Evolutionary conservation across 1,140 invertebrate species (phyloP).

Genomic region (Caenorhabditis inopinata): DNA sequence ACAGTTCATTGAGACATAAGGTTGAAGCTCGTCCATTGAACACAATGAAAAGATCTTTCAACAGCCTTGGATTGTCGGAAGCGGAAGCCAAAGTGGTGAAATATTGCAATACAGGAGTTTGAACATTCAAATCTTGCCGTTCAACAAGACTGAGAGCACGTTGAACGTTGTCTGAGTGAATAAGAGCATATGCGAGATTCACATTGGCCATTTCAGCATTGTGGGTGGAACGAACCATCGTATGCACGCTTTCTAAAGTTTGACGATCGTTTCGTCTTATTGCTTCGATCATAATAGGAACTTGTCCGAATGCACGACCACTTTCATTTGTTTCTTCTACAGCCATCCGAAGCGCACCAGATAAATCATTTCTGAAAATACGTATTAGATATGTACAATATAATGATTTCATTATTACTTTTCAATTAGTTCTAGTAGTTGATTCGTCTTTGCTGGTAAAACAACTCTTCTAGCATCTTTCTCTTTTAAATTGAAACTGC

Average conservation of each 20-base stretch:
- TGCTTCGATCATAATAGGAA: slow-evolving; percentile 2
- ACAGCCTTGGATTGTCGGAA: not conserved
- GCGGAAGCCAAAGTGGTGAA: not conserved
- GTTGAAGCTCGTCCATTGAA: not conserved
- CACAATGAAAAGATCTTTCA: slow-evolving; percentile 16
- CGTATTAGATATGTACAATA: not conserved
- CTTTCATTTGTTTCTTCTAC: not conserved
- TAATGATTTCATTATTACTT: not conserved
- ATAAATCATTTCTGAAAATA: not conserved
- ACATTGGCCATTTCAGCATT: not conserved
- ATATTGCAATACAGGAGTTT: not conserved
- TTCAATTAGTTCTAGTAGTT: not conserved
- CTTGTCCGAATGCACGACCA: slow-evolving; percentile 2
- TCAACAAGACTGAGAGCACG: not conserved
- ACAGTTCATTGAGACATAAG: not conserved
- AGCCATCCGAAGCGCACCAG: not conserved
- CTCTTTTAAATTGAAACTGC: not conserved
- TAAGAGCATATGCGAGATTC: not conserved
- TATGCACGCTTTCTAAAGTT: not conserved
- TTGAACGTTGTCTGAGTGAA: not conserved
- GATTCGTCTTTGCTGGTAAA: not conserved
- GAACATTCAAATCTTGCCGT: not conserved
- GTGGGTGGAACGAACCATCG: slow-evolving; percentile 11
- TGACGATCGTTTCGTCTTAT: not conserved
- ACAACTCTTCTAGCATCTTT: not conserved